Conservation (phyloP, 1,140 invertebrate species). For the Druon quercuslanigerum region DNA sequence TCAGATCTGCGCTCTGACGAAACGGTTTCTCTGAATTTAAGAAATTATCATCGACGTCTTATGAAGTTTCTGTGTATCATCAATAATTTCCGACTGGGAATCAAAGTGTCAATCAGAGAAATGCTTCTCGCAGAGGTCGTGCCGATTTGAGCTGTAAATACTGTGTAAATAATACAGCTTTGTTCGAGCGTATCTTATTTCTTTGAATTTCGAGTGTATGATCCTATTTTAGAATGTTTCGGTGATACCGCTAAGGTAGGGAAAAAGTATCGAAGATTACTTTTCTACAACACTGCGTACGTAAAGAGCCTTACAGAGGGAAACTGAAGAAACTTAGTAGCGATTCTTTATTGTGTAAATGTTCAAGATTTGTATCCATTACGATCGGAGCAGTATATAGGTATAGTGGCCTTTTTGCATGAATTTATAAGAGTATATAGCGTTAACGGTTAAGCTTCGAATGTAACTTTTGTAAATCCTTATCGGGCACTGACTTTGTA, state of each 20-base stretch:
- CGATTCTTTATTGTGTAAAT: constrained; percentile 28
- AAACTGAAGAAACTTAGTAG: constrained; percentile 37
- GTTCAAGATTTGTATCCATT: constrained; percentile 19
- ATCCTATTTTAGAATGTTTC: constrained; percentile 13
- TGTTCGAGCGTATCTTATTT: constrained; percentile 7
- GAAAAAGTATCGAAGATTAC: background rate
- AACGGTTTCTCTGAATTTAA: constrained; percentile 32
- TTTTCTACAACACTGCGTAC: background rate
- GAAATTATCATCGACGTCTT: background rate
- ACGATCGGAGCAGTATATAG: constrained; percentile 51
- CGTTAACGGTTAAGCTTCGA: constrained; percentile 55
- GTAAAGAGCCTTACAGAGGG: constrained; percentile 31
- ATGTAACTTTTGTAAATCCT: constrained; percentile 51
- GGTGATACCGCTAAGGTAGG: background rate
- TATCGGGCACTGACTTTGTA: constrained; percentile 33
- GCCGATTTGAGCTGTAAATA: constrained; percentile 34
- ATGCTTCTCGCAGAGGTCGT: background rate
- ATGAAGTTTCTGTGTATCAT: constrained; percentile 6
- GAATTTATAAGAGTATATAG: constrained; percentile 61
- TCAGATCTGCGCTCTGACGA: constrained; percentile 8
- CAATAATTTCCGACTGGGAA: constrained; percentile 14
- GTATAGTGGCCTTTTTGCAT: constrained; percentile 58
- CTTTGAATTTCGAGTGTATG: background rate
- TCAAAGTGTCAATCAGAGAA: background rate
- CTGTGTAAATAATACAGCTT: constrained; percentile 30